Base-by-base conservation (phyloP, 1,140 invertebrate species). In the Sinonovacula constricta region DNA sequence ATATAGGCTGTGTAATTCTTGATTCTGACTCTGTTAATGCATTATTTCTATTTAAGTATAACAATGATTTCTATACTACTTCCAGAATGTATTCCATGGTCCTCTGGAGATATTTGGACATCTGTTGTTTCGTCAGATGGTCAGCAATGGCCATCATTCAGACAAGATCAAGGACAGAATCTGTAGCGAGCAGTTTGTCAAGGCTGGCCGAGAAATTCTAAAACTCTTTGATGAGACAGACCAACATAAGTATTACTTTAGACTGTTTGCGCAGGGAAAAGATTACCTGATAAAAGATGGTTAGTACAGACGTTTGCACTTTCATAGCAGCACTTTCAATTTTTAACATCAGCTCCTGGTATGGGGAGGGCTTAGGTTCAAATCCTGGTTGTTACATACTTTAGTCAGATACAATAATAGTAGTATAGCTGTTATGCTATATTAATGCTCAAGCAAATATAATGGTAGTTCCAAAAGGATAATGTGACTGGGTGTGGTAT, bases 181-280 rank as follows among this genome's bases (percentile, higher is more conserved):
- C 69, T 88, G 82, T 14, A 71, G 83, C 54, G 84, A 90, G 71
- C 85, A 89, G 79, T 90, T 89, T 82, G 84, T 87, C 2, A 87
- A 86, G 56, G 81, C 87, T 22, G 87, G 87, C 12, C 87, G 83
- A 70, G 87, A 87, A 62, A 81, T 90, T 3, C 71, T 90, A 0
- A 84, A 83, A 65, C 79, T 86, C 65, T 82, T 85, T 69, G 80
- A 86, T 60, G 85, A 86, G 51, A 66, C 71, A 18, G 81, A 84
- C 7, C 85, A 89, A 71, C 85, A 83, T 39, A 85, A 85, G 59
- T 90, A 88, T 57, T 90, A 89, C 79, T 89, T 89, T 67, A 82
- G 81, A 68, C 59, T 90, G 30, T 90, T 90, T 85, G 66, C 86
- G 51, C 60, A 60, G 28, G 85, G 85, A 36, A 88, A 87, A 56